Percentiles rank a stretch among this genome's conserved stretches.
Evolutionary conservation across 1,140 invertebrate genomes (phyloP).

Genomic region (Ruditapes philippinarum): DNA sequence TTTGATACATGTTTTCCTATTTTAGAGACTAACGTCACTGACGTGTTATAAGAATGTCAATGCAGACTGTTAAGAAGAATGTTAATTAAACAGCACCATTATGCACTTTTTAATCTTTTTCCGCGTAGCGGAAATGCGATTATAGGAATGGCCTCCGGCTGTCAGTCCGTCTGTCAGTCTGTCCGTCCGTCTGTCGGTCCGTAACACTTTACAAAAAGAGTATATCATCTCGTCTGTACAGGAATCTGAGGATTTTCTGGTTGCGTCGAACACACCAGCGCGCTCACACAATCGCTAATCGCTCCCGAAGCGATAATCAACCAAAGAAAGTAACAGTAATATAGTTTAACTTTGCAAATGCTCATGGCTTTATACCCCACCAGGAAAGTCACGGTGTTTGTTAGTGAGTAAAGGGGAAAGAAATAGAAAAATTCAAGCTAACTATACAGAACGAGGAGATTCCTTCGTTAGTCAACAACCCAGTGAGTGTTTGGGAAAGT

Average conservation of each 20-base stretch:
- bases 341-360: slow-evolving; percentile 56
- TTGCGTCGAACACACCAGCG: slow-evolving; percentile 41
- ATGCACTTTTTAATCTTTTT: too few species aligned
- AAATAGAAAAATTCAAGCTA: not conserved
- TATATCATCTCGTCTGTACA: too few species aligned
- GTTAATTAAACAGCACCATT: too few species aligned
- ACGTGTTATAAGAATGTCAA: too few species aligned
- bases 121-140: too few species aligned
- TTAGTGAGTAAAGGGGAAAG: not conserved
- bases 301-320: not conserved
- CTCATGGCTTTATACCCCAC: slow-evolving; percentile 48
- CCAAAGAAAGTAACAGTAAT: slow-evolving; percentile 42
- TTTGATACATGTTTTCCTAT: too few species aligned
- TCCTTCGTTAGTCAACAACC: slow-evolving; percentile 21
- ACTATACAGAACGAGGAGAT: slow-evolving; percentile 22
- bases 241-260: not conserved
- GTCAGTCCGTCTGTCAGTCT: too few species aligned
- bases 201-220: too few species aligned
- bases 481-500: slow-evolving; percentile 50
- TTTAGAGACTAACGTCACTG: too few species aligned
- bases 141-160: too few species aligned
- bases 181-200: too few species aligned
- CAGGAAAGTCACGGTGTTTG: not conserved
- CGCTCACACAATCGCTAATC: not conserved
- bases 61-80: too few species aligned